Evolutionary conservation across 1,140 invertebrate species (phyloP).

Genomic region (Vanessa atalanta): DNA sequence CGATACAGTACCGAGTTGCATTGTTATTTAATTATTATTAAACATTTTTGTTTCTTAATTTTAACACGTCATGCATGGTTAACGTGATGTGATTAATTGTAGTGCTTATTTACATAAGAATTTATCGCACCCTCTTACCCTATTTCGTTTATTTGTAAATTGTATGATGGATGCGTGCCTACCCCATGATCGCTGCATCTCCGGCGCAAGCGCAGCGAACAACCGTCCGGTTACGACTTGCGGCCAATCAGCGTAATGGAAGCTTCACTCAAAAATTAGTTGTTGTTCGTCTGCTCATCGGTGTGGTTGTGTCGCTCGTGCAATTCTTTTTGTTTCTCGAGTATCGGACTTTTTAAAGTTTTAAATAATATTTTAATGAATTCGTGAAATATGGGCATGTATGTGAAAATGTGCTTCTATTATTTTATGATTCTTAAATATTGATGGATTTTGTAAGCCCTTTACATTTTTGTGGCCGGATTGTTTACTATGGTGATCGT

Average conservation of each 20-base stretch:
- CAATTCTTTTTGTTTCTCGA: constrained; percentile 4
- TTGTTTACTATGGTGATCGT: constrained; percentile 78
- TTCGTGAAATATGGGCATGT: constrained; percentile 50
- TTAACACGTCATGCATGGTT: constrained; percentile 24
- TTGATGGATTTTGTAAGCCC: constrained; percentile 53
- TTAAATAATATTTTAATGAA: constrained; percentile 5
- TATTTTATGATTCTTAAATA: constrained; percentile 25
- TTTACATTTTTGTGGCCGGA: constrained; percentile 52
- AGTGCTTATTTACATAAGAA: constrained; percentile 32
- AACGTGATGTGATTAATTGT: constrained; percentile 28
- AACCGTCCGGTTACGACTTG: constrained; percentile 21
- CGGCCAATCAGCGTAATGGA: constrained; percentile 46
- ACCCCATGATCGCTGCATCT: constrained; percentile 50
- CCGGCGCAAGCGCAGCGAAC: constrained; percentile 38
- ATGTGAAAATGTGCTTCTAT: constrained; percentile 56
- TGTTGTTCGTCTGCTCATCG: constrained; percentile 35
- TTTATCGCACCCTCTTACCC: constrained; percentile 31
- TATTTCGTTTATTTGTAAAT: constrained; percentile 36
- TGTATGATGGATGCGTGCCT: constrained; percentile 40
- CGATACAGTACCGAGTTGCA: too few relatives aligned
- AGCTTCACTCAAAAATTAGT: constrained; percentile 47
- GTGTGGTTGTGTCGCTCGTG: constrained; percentile 40
- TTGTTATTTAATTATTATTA: not conserved
- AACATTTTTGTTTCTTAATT: constrained; percentile 6
- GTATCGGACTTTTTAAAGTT: constrained; percentile 19